Evolutionary conservation across 2,113 vertebrate genomes (phyloP).

Genomic region (Athene cunicularia): DNA sequence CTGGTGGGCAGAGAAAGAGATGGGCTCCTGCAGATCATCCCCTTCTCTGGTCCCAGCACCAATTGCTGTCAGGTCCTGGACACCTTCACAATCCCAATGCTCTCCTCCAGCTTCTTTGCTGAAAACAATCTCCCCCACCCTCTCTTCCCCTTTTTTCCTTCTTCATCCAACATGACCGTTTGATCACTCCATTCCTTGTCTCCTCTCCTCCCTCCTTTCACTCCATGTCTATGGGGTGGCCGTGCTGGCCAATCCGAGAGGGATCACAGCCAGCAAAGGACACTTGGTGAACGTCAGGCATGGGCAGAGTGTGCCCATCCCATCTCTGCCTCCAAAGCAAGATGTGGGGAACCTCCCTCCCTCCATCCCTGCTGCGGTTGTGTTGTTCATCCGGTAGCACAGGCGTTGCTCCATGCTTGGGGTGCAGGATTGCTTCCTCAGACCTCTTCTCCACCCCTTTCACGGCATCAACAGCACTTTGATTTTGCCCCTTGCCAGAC

Average conservation of each 20-base stretch:
- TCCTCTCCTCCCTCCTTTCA: neutral
- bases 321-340: accelerated
- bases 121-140: neutral
- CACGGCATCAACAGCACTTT: neutral
- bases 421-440: neutral
- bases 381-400: neutral
- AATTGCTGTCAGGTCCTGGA: neutral
- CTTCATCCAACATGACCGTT: neutral
- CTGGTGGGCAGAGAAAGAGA: neutral
- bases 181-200: neutral
- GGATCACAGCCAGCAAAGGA: neutral
- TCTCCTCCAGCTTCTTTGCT: neutral
- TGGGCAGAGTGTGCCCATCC: neutral
- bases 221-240: neutral
- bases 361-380: neutral
- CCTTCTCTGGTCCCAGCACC: neutral
- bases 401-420: accelerated
- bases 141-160: neutral
- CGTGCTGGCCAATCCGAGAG: neutral
- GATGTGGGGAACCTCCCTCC: neutral
- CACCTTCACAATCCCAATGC: neutral
- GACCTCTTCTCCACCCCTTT: neutral
- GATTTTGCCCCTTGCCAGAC: neutral
- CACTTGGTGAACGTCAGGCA: neutral
- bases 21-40: neutral